Conservation (phyloP, 2,888 invertebrate species). For the Chirona hameri region DNA sequence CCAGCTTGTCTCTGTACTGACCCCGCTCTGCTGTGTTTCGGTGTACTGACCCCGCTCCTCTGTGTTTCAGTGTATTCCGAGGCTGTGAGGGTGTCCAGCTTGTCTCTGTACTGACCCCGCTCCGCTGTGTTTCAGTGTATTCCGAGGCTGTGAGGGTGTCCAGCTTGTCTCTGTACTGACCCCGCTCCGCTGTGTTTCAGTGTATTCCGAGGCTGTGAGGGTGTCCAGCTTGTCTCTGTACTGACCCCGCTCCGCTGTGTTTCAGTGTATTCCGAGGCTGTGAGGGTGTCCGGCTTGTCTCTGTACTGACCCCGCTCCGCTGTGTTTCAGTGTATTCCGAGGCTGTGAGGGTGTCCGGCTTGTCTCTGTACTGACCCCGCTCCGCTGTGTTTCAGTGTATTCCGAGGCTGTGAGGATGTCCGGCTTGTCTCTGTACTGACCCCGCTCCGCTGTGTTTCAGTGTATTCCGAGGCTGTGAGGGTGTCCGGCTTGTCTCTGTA, state of each 20-base stretch:
- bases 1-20: no score
- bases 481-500: no score
- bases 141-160: neutral
- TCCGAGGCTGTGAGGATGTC: neutral
- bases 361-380: neutral
- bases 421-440: no score
- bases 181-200: neutral
- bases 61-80: neutral
- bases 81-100: neutral
- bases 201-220: neutral
- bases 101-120: neutral
- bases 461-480: neutral
- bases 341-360: neutral
- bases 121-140: neutral
- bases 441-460: neutral
- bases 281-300: neutral
- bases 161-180: no score
- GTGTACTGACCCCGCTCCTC: neutral
- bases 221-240: no score
- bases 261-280: neutral
- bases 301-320: neutral
- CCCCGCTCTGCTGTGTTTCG: neutral
- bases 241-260: neutral
- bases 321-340: neutral
- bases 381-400: neutral